These are phyloP conservation scores for Spongia lamella DNA, from an alignment of 37 sponge, comb jelly and placozoan genomes.

Conservation along the genomic window DNA sequence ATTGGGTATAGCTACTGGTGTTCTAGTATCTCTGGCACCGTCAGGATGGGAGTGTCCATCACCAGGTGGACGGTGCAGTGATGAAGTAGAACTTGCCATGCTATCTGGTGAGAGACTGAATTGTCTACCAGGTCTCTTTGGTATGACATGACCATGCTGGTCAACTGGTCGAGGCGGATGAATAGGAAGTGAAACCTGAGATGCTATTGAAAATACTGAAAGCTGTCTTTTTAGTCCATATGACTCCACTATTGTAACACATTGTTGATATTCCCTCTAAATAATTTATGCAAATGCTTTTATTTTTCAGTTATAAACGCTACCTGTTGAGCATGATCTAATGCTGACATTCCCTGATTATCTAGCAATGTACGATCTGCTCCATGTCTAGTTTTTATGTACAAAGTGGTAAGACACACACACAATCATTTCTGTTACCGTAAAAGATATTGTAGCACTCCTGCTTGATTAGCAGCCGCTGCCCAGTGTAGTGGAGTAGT, in stretches of 20 bases:
- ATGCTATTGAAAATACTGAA: constrained; percentile 46
- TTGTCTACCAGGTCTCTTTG: constrained; percentile 22
- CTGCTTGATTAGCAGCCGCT: constrained; percentile 82
- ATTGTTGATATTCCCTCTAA: constrained; percentile 52
- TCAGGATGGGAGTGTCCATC: constrained; percentile 66
- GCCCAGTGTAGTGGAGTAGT: constrained; percentile 90
- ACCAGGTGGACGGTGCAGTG: constrained; percentile 41
- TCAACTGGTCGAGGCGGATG: constrained; percentile 39
- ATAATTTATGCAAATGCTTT: not conserved
- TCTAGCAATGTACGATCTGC: constrained; percentile 59
- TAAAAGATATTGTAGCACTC: constrained; percentile 66
- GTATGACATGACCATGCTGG: constrained; percentile 67
- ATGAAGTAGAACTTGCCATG: constrained; percentile 1
- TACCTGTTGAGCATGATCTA: constrained; percentile 76
- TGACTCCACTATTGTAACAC: constrained; percentile 53
- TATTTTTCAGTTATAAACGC: not conserved
- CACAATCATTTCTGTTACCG: constrained; percentile 39
- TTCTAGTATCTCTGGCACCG: not conserved
- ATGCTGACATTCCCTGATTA: constrained; percentile 51
- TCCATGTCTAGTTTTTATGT: constrained; percentile 47
- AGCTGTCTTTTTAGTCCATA: constrained; percentile 36
- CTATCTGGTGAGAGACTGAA: constrained; percentile 29
- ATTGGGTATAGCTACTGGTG: not conserved
- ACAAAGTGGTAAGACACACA: not conserved
- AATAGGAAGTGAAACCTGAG: constrained; percentile 21